phyloP scores from a whole-genome alignment of 2,888 invertebrate genomes.

The Timema podura region DNA sequence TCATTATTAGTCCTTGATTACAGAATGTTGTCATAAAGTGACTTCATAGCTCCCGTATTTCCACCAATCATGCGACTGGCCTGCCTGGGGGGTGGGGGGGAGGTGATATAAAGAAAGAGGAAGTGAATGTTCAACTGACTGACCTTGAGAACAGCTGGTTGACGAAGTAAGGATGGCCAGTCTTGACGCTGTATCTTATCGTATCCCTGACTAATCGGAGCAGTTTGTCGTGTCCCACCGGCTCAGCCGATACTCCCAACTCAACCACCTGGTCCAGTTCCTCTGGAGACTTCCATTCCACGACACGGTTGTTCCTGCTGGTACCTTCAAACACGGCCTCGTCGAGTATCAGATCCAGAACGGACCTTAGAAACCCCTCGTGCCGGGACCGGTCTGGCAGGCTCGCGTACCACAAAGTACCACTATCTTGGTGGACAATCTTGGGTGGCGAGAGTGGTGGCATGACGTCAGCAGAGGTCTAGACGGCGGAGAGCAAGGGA shows the following conservation, averaged over 20 bases:
- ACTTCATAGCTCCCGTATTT: no score
- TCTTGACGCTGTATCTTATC: slow-evolving; percentile 83
- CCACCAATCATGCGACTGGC: no score
- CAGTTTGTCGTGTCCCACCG: slow-evolving; percentile 63
- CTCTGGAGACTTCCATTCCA: slow-evolving; percentile 76
- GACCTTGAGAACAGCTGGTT: slow-evolving; percentile 79
- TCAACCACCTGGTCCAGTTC: slow-evolving; percentile 64
- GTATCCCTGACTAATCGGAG: slow-evolving; percentile 63
- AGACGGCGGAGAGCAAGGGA: no score
- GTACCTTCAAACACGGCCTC: slow-evolving; percentile 74
- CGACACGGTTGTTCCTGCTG: slow-evolving; percentile 65
- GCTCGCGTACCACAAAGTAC: slow-evolving; percentile 25
- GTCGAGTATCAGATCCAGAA: slow-evolving; percentile 66
- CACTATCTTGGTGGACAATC: no score
- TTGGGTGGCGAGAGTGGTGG: no score
- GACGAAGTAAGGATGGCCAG: slow-evolving; percentile 84
- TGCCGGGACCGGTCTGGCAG: slow-evolving; percentile 60
- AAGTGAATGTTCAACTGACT: no score
- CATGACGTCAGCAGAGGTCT: no score
- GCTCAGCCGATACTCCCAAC: slow-evolving; percentile 56
- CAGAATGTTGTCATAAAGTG: no score
- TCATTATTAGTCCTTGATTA: no score
- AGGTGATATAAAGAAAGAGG: no score
- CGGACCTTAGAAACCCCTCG: slow-evolving; percentile 67
- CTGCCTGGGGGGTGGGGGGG: no score